A percentile compares a stretch with the other conserved stretches of the same genome.
Conservation (phyloP, 92 coral and sea anemone genomes). For the Palythoa grandis region DNA sequence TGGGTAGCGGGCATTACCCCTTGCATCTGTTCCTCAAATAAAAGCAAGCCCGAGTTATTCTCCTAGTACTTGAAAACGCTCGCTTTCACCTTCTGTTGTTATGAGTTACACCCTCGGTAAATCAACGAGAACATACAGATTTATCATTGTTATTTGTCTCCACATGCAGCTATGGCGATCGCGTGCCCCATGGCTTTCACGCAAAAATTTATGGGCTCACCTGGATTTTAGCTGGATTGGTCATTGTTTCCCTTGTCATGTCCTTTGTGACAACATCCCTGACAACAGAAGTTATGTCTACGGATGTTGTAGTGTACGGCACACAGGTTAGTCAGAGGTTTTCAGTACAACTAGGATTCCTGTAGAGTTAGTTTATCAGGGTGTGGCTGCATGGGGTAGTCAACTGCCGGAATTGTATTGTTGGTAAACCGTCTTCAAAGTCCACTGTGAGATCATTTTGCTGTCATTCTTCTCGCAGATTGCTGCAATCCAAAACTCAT, state of each 20-base stretch:
- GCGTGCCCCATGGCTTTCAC: conserved; percentile 75
- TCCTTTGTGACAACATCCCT: conserved; percentile 89
- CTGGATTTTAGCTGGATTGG: conserved; percentile 89
- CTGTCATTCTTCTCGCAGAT: conserved; percentile 49
- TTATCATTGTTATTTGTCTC: background rate
- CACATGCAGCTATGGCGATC: conserved; percentile 86
- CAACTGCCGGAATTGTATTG: too few relatives aligned
- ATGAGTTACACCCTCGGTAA: background rate
- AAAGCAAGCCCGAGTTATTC: too few relatives aligned
- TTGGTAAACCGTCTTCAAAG: too few relatives aligned
- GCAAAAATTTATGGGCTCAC: conserved; percentile 72
- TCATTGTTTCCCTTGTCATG: conserved; percentile 84
- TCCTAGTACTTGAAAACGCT: background rate
- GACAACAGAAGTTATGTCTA: conserved; percentile 75
- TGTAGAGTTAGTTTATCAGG: too few relatives aligned
- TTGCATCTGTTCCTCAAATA: too few relatives aligned
- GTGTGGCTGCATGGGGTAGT: background rate
- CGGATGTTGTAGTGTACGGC: conserved; percentile 81
- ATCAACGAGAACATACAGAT: background rate
- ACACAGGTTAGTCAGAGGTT: conserved; percentile 63
- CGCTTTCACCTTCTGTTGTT: background rate
- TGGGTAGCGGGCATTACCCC: too few relatives aligned
- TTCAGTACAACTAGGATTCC: background rate
- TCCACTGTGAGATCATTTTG: background rate
- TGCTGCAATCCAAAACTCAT: conserved; percentile 84